Evolutionary conservation across 2,113 vertebrate genomes (phyloP).

Genomic region (Nycticorax nycticorax): DNA sequence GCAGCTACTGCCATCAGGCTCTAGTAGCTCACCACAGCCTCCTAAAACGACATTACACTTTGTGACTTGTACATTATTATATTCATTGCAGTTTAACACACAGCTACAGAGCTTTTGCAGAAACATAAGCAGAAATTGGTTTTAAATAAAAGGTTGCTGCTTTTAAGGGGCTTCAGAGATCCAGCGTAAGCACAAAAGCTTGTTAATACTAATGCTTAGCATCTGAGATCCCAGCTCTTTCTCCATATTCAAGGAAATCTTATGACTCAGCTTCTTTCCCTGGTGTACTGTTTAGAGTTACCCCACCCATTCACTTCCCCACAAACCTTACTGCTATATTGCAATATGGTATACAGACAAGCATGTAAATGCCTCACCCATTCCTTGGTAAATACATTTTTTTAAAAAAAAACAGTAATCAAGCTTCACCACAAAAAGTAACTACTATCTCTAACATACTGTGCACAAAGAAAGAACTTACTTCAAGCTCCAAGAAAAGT

Average conservation of each 20-base stretch:
- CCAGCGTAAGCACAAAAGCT: not conserved
- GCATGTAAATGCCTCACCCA: conserved; percentile 2
- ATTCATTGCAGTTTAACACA: not conserved
- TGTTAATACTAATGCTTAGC: not conserved
- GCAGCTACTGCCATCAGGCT: not conserved
- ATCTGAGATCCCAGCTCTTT: not conserved
- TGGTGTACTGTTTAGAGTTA: not conserved
- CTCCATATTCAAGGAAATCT: not conserved
- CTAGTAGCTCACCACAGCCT: not conserved
- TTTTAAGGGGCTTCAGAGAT: not conserved
- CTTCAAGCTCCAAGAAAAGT: not conserved
- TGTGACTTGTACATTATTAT: not conserved
- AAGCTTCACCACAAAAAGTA: not conserved
- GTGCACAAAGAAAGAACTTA: not conserved
- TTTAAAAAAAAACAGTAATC: not conserved
- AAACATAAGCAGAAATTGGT: not conserved
- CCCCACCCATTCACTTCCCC: conserved; percentile 32
- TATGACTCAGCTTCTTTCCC: conserved; percentile 54
- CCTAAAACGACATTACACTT: not conserved
- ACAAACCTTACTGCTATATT: not conserved
- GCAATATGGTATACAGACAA: not conserved
- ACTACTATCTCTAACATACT: not conserved
- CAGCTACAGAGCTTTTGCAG: not conserved
- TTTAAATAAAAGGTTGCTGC: not conserved
- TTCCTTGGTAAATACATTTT: not conserved